A percentile compares a stretch with the other conserved stretches of the same genome.
Conservation (phyloP, 2,888 invertebrate species). For the Cordylochernes scorpioides region DNA sequence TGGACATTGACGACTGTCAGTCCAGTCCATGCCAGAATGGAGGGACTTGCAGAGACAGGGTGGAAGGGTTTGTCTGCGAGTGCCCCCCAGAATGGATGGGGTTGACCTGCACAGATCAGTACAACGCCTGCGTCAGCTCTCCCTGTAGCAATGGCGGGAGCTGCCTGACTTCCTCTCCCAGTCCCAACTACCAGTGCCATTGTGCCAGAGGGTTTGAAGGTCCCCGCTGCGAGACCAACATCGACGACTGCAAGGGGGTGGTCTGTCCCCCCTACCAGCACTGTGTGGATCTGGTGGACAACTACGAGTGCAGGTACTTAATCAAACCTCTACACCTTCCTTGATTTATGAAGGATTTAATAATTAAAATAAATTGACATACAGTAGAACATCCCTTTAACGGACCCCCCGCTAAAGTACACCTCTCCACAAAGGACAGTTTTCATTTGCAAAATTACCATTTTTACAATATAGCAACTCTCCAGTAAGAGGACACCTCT, state of each 20-base stretch:
- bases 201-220: slow-evolving; percentile 27
- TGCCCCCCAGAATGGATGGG: slow-evolving; percentile 57
- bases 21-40: slow-evolving; percentile 31
- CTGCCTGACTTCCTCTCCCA: slow-evolving; percentile 23
- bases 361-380: too few relatives aligned
- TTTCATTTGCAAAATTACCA: too few relatives aligned
- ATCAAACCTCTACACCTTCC: not conserved
- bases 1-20: slow-evolving; percentile 50
- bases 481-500: too few relatives aligned
- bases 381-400: too few relatives aligned
- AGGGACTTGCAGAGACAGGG: slow-evolving; percentile 41
- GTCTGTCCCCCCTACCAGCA: slow-evolving; percentile 32
- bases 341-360: not conserved
- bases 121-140: slow-evolving; percentile 42
- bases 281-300: slow-evolving; percentile 54
- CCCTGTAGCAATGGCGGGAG: slow-evolving; percentile 34
- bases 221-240: slow-evolving; percentile 7
- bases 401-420: too few relatives aligned
- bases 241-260: slow-evolving; percentile 20
- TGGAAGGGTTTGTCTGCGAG: slow-evolving; percentile 37
- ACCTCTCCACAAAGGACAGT: too few relatives aligned
- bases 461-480: too few relatives aligned
- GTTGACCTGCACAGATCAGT: slow-evolving; percentile 38
- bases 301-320: slow-evolving; percentile 46
- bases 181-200: slow-evolving; percentile 52